Percentiles rank a stretch among this genome's conserved stretches.
These are phyloP conservation scores for Aromia moschata DNA, from an alignment of 2,888 invertebrate genomes.

Conservation along the genomic window DNA sequence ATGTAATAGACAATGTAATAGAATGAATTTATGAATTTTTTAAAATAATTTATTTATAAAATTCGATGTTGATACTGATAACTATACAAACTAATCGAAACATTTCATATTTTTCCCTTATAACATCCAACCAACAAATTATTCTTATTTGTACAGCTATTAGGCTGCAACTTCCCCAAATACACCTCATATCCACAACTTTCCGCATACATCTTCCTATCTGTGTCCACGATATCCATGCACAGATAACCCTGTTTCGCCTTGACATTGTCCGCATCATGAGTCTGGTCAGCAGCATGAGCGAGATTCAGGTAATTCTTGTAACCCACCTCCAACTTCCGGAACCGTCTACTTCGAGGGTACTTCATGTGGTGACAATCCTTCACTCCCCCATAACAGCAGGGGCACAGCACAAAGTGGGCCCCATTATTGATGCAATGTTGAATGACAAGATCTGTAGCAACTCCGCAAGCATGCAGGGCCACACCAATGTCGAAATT, in stretches of 20 bases:
- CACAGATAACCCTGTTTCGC: conserved; percentile 82
- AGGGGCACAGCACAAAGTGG: conserved; percentile 89
- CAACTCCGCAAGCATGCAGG: conserved; percentile 94
- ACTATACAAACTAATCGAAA: background rate
- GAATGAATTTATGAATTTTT: too few relatives aligned
- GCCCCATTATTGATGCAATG: conserved; percentile 81
- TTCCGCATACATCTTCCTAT: conserved; percentile 79
- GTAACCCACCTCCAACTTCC: conserved; percentile 44
- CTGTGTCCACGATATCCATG: conserved; percentile 90
- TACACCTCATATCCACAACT: conserved; percentile 79
- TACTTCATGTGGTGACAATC: conserved; percentile 82
- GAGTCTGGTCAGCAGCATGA: conserved; percentile 93
- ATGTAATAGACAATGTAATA: too few relatives aligned
- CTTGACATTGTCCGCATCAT: conserved; percentile 74
- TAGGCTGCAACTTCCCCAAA: conserved; percentile 80
- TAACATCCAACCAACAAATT: conserved; percentile 78
- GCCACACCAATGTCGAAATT: conserved; percentile 87
- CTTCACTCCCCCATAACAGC: conserved; percentile 91
- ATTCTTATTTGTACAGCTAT: conserved; percentile 91
- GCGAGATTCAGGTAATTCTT: conserved; percentile 77
- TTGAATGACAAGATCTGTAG: conserved; percentile 90
- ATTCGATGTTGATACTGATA: background rate
- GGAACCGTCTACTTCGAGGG: conserved; percentile 79
- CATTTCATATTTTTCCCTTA: too few relatives aligned
- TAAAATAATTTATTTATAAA: background rate